phyloP scores from a whole-genome alignment of 2,797 vertebrate genomes.

The Smutsia temminckii region DNA sequence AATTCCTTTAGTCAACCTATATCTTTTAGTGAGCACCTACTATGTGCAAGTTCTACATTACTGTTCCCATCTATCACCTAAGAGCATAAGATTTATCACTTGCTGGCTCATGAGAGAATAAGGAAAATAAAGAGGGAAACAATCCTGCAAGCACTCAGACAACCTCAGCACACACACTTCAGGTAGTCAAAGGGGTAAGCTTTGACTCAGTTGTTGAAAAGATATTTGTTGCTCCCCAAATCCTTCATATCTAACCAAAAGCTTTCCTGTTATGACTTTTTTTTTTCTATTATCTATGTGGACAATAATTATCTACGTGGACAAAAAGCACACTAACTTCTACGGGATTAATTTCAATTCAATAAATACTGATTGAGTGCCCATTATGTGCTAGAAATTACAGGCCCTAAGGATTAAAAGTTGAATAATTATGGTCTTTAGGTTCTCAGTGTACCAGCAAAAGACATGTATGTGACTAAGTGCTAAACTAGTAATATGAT shows the following conservation, averaged over 20 bases:
- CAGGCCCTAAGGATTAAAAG: background rate
- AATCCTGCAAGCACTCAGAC: background rate
- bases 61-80: background rate
- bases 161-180: background rate
- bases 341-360: conserved; percentile 11
- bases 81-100: background rate
- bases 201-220: conserved; percentile 10
- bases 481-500: background rate
- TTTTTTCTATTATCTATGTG: background rate
- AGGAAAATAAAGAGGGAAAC: conserved; percentile 21
- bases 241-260: conserved; percentile 11
- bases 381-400: background rate
- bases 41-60: background rate
- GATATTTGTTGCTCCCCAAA: background rate
- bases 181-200: background rate
- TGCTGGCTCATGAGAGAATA: background rate
- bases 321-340: conserved; percentile 21
- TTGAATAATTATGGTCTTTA: background rate
- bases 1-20: background rate
- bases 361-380: background rate
- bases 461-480: background rate
- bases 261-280: background rate
- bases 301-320: background rate
- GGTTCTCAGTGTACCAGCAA: background rate
- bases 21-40: background rate